A percentile compares a stretch with the other conserved stretches of the same genome.
Conservation (phyloP, 2,888 invertebrate species). For the Beris morrisii region DNA sequence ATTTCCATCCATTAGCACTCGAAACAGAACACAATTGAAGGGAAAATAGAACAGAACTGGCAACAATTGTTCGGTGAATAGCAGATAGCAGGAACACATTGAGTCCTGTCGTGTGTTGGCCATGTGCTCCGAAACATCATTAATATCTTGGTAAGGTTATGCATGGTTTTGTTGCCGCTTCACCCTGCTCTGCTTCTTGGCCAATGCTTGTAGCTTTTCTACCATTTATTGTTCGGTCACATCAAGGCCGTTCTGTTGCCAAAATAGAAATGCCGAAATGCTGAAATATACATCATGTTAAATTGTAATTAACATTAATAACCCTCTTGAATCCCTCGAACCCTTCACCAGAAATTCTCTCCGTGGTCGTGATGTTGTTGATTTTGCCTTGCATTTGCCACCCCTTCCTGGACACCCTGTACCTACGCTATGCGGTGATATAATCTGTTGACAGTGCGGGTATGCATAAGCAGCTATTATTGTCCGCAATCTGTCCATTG, state of each 20-base stretch:
- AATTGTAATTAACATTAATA: slow-evolving; percentile 34
- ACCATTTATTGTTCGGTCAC: slow-evolving; percentile 31
- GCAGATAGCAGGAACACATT: slow-evolving; percentile 14
- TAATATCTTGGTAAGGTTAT: slow-evolving; percentile 26
- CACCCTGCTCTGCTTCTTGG: slow-evolving; percentile 8
- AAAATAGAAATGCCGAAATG: slow-evolving; percentile 32
- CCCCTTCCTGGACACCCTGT: too few species aligned
- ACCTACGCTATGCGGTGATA: slow-evolving; percentile 5
- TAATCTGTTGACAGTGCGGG: slow-evolving; percentile 35
- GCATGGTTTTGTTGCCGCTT: slow-evolving; percentile 22
- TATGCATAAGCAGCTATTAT: slow-evolving; percentile 34
- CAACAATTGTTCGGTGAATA: too few species aligned
- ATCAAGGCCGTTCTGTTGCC: slow-evolving; percentile 21
- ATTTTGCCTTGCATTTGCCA: neutral
- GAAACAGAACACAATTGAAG: slow-evolving; percentile 11
- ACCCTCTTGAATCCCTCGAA: neutral
- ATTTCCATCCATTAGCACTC: slow-evolving; percentile 33
- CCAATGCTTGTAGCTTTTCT: neutral
- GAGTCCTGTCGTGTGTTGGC: slow-evolving; percentile 21
- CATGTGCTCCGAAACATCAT: slow-evolving; percentile 33
- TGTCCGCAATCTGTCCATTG: slow-evolving; percentile 32
- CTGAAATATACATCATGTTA: slow-evolving; percentile 33
- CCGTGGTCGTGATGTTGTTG: neutral
- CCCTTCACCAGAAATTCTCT: neutral
- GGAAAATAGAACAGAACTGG: slow-evolving; percentile 6